Percentiles rank a stretch among this genome's conserved stretches.
Evolutionary conservation across 2,888 invertebrate genomes (phyloP).

Genomic region (Argyra leucocephala): DNA sequence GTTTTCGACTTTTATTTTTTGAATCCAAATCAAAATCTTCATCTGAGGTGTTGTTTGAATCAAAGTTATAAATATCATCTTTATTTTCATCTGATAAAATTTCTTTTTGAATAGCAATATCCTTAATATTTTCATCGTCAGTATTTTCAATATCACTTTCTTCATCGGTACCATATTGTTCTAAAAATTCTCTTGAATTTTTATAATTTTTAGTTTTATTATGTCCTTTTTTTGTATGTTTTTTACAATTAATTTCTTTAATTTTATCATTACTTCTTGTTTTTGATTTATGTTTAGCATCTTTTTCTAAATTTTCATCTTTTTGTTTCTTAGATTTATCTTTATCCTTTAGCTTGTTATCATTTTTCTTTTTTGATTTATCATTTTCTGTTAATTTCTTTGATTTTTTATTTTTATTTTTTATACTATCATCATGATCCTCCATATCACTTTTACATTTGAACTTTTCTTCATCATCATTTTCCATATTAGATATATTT

Average conservation of each 20-base stretch:
- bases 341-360: constrained; percentile 21
- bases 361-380: constrained; percentile 25
- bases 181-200: constrained; percentile 12
- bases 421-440: constrained; percentile 28
- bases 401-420: constrained; percentile 21
- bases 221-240: constrained; percentile 16
- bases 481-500: constrained; percentile 21
- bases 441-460: constrained; percentile 25
- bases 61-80: background rate
- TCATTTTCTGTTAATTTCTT: constrained; percentile 22
- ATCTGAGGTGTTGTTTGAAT: background rate
- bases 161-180: constrained; percentile 9
- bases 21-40: constrained; percentile 7
- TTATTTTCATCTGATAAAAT: background rate
- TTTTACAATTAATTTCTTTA: constrained; percentile 16
- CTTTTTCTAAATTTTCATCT: background rate
- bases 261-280: background rate
- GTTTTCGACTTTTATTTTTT: constrained; percentile 7
- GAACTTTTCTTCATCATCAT: constrained; percentile 27
- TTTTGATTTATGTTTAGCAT: background rate
- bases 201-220: constrained; percentile 21
- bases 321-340: background rate
- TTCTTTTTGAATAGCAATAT: constrained; percentile 29
- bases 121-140: constrained; percentile 25
- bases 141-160: constrained; percentile 16